A percentile compares a stretch with the other conserved stretches of the same genome.
phyloP scores from a whole-genome alignment of 2,888 invertebrate species.

The Drosophila ustulata region DNA sequence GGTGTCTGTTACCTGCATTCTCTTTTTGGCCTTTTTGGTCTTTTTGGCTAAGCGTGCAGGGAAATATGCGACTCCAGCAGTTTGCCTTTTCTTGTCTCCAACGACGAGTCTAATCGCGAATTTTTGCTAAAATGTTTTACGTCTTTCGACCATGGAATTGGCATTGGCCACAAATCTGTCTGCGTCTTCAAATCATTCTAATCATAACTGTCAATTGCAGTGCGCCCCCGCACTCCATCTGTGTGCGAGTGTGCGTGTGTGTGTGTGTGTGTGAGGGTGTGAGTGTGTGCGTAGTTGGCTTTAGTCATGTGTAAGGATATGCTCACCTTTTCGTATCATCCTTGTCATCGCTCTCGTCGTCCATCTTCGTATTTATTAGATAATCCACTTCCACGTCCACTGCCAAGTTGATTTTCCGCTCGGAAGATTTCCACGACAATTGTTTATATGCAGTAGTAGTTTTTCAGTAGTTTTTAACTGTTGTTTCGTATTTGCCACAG shows the following conservation, averaged over 20 bases:
- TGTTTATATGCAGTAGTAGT: conserved; percentile 1
- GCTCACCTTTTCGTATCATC: conserved; percentile 93
- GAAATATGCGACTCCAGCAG: conserved; percentile 4
- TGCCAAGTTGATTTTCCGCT: conserved; percentile 28
- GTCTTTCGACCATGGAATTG: neutral
- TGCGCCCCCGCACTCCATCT: neutral
- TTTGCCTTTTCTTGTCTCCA: neutral
- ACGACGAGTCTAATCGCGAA: neutral
- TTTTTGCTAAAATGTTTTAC: neutral
- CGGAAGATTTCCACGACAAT: conserved; percentile 7
- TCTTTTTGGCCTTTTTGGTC: neutral
- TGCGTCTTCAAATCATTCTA: conserved; percentile 11
- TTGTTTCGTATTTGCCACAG: neutral
- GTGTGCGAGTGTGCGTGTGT: conserved; percentile 4
- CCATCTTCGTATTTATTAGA: conserved; percentile 86
- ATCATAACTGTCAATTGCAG: conserved; percentile 69
- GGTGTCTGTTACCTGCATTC: conserved; percentile 22
- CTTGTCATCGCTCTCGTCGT: conserved; percentile 93
- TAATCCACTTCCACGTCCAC: conserved; percentile 60
- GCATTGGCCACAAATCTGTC: conserved; percentile 20
- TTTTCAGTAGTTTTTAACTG: neutral
- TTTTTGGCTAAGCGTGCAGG: neutral
- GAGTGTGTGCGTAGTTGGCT: conserved; percentile 24
- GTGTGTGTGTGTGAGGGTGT: conserved; percentile 5
- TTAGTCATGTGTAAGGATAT: neutral